Base-by-base conservation (phyloP, 2,113 vertebrate species). In the Sturnira hondurensis region DNA sequence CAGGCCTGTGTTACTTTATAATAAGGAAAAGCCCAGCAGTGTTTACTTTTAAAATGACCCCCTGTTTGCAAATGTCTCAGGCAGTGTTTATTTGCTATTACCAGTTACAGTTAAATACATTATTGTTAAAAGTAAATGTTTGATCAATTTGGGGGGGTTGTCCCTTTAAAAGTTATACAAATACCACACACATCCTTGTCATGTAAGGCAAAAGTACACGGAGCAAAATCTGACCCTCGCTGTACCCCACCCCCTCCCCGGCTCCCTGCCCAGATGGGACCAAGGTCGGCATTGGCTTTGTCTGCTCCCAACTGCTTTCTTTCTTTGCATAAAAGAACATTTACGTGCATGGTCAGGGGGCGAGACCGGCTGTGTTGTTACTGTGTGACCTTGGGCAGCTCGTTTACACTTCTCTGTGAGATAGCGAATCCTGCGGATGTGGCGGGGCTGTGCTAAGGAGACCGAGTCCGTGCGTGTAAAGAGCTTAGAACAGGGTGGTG, bases 221-320 rank as follows among this genome's bases (percentile, higher is more conserved):
- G 3, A 38, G 31, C 58, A 54, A 36, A 54, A 43, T 4, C 7
- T 17, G 4, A 24, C 1, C 5, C 2, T n/a, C 24, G 28, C 28
- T 41, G 12, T 3, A 0, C 16, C 31, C 56, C 7, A 3, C 45
- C 5, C 1, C 0, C 0, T 7, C 50, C 50, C 52, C 2, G 5
- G 31, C 52, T 41, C 47, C 41, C 36, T 61, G 26, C 71, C 28
- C 43, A 33, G 8, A 33, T 1, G 11, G 56, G 67, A 31, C 31
- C 58, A 26, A 0, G 58, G 19, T 31, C 82, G 63, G 24, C 41
- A 45, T 56, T 38, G 26, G 36, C 52, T 50, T 61, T 73, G 7
- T 45, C 13, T 22, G 28, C 45, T 65, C 45, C 45, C 28, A 12
- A 3, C 36, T 33, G 45, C 31, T 26, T n/a, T 24, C 15, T 71